Base-by-base conservation (phyloP, 2,113 vertebrate genomes). In the Cheilinus undulatus region DNA sequence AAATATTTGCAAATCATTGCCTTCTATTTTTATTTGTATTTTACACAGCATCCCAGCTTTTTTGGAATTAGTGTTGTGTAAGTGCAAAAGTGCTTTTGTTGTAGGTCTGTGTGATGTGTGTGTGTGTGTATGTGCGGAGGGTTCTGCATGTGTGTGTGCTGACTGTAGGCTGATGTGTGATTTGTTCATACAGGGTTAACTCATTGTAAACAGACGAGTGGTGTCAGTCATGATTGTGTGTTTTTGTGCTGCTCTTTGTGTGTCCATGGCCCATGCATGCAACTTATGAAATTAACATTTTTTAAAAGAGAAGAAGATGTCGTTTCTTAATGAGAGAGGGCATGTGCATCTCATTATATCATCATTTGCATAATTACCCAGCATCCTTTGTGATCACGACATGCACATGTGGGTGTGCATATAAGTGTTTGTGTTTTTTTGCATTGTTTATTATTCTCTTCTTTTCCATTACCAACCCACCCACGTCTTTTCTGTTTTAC, bases 311-410 rank as follows among this genome's bases (percentile, higher is more conserved):
- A 78, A 78, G 54, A 71, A 62, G 63, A 80, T 82, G 82, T 85
- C 12, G 78, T 76, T 71, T 36, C 81, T 81, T 88, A 90, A 88
- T 91, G 85, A 89, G 79, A 78, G 78, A 81, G 80, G 81, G 81
- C 87, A 87, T 73, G 59, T 84, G 88, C 89, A 92, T 92, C 76
- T 93, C 80, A 91, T 91, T 92, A 86, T 65, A 12, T 24, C 46
- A 17, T 82, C 67, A 88, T 93, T 92, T 88, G 75, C 86, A 91
- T 89, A 86, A 91, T 92, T 90, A 91, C 75, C 85, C 84, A 86
- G 75, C 79, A 83, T 88, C 80, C 86, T 89, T 92, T 90, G 87
- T 90, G 82, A 89, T 82, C 73, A 82, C 86, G 83, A 86, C 84
- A 89, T 1, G 30, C 73, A 81, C 53, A 73, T 65, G 83, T 84